These are phyloP conservation scores for Aporophyla lueneburgensis DNA, from an alignment of 2,888 invertebrate genomes.

Conservation along the genomic window DNA sequence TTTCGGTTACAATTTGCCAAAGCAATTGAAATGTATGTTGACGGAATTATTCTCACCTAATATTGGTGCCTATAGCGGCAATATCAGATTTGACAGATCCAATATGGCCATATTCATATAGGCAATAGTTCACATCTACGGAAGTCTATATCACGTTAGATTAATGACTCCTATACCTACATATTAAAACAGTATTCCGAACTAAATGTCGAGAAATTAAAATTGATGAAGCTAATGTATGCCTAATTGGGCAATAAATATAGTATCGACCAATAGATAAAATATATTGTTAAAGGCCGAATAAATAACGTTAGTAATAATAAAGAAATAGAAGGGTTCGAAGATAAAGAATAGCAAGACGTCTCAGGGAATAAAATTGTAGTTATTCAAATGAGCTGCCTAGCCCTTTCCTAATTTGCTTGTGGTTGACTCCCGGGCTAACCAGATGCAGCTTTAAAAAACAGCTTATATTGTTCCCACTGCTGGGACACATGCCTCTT, in stretches of 20 bases:
- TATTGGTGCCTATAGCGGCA: background rate
- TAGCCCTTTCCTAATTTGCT: background rate
- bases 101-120: background rate
- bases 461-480: no score
- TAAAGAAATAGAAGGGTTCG: constrained; percentile 35
- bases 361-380: constrained; percentile 10
- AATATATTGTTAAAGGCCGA: constrained; percentile 16
- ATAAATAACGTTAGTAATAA: constrained; percentile 28
- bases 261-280: constrained; percentile 30
- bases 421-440: background rate
- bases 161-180: constrained; percentile 32
- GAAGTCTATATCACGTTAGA: constrained; percentile 1
- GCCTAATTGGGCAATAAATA: constrained; percentile 55
- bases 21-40: background rate
- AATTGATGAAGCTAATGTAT: constrained; percentile 47
- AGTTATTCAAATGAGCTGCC: background rate
- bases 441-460: background rate
- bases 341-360: constrained; percentile 15
- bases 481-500: no score
- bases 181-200: constrained; percentile 17
- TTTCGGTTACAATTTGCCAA: background rate
- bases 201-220: constrained; percentile 43
- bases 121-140: background rate
- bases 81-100: background rate
- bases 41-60: background rate